phyloP scores from a whole-genome alignment of 2,797 vertebrate species.

The Sebastiscus albofasciatus region DNA sequence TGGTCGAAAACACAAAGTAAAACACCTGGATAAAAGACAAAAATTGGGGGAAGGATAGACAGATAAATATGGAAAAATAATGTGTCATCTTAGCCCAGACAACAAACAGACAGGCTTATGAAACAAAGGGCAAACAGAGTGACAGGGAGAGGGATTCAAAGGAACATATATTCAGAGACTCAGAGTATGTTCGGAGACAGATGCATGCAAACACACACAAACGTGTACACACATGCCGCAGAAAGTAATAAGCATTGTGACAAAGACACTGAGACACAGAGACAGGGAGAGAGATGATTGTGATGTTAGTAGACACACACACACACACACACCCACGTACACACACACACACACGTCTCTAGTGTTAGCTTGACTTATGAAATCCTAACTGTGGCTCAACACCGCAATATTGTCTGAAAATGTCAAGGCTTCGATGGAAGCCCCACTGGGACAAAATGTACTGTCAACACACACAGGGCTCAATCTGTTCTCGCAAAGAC shows the following conservation, averaged over 20 bases:
- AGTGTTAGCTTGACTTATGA: slow-evolving; percentile 75
- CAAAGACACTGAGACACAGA: slow-evolving; percentile 52
- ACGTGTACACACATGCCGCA: slow-evolving; percentile 17
- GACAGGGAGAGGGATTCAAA: slow-evolving; percentile 56
- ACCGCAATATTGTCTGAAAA: slow-evolving; percentile 81
- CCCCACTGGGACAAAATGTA: slow-evolving; percentile 78
- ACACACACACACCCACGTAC: not conserved
- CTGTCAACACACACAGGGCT: slow-evolving; percentile 68
- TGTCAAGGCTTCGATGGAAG: slow-evolving; percentile 78
- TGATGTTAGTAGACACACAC: slow-evolving; percentile 33
- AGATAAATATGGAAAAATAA: slow-evolving; percentile 54
- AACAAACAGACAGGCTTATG: slow-evolving; percentile 48
- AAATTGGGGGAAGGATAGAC: slow-evolving; percentile 19
- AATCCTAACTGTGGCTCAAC: slow-evolving; percentile 76
- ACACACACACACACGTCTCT: slow-evolving; percentile 18
- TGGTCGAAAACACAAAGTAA: slow-evolving; percentile 36
- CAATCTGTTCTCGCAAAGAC: slow-evolving; percentile 67
- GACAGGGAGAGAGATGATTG: slow-evolving; percentile 57
- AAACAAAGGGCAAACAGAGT: slow-evolving; percentile 57
- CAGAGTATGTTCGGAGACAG: slow-evolving; percentile 55
- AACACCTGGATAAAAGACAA: slow-evolving; percentile 46
- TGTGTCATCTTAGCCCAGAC: slow-evolving; percentile 35
- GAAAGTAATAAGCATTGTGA: slow-evolving; percentile 71
- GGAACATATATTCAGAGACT: slow-evolving; percentile 46
- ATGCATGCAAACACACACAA: slow-evolving; percentile 33